These are phyloP conservation scores for Aradophagus sp. DNA, from an alignment of 1,140 invertebrate species.

Conservation along the genomic window DNA sequence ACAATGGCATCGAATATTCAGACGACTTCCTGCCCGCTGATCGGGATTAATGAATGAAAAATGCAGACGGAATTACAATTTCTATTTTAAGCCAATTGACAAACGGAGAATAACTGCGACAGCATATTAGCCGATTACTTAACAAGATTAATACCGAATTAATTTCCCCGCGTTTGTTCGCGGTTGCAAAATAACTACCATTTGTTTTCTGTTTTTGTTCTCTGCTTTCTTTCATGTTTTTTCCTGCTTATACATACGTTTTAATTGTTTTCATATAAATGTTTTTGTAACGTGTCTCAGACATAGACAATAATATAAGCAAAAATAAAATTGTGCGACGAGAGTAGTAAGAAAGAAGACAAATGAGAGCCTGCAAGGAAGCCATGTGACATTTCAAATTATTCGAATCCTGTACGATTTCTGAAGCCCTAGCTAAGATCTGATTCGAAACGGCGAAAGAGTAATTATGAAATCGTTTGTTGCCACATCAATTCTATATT, in stretches of 20 bases:
- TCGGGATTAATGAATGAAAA: constrained; percentile 61
- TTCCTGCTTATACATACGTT: no score
- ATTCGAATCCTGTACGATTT: constrained; percentile 75
- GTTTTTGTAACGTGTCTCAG: no score
- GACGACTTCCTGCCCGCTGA: constrained; percentile 60
- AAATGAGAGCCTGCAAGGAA: constrained; percentile 58
- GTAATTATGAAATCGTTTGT: constrained; percentile 55
- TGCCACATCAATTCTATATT: constrained; percentile 53
- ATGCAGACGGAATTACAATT: constrained; percentile 58
- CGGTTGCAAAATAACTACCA: constrained; percentile 30
- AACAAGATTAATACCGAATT: constrained; percentile 45
- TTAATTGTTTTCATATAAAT: no score
- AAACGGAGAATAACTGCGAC: constrained; percentile 30
- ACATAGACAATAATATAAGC: constrained; percentile 15
- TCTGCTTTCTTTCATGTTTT: neutral
- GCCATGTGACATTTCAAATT: constrained; percentile 67
- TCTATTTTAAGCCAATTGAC: constrained; percentile 58
- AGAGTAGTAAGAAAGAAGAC: constrained; percentile 30
- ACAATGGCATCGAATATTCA: constrained; percentile 70
- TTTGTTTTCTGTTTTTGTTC: neutral
- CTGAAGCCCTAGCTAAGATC: constrained; percentile 70
- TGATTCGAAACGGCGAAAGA: constrained; percentile 55
- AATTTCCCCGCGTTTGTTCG: constrained; percentile 25
- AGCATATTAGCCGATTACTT: constrained; percentile 42
- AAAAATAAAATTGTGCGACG: constrained; percentile 33